Conservation (phyloP, 2,113 vertebrate species). For the Bombycilla garrulus region DNA sequence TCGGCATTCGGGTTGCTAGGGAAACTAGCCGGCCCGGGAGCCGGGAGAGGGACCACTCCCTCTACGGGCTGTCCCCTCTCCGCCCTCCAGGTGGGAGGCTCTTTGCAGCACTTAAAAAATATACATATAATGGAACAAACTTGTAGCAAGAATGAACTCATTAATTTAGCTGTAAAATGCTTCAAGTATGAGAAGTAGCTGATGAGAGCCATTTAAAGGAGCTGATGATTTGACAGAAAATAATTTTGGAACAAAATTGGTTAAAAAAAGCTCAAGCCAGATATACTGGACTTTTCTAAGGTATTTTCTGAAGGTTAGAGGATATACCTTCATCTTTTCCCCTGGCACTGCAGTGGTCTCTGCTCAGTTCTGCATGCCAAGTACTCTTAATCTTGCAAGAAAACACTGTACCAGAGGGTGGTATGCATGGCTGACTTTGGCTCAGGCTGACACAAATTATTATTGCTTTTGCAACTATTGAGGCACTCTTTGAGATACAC, state of each 20-base stretch:
- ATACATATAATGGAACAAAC: neutral
- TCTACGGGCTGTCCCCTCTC: no score
- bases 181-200: neutral
- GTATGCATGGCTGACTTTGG: conserved; percentile 1
- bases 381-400: neutral
- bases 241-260: neutral
- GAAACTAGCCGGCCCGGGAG: no score
- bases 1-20: no score
- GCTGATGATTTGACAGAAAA: neutral
- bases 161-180: neutral
- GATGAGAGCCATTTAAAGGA: neutral
- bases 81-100: no score
- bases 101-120: neutral
- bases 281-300: neutral
- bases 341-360: neutral
- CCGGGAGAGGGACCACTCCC: no score
- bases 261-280: neutral
- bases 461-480: neutral
- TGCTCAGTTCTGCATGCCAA: neutral
- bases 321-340: neutral
- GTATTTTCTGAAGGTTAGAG: neutral
- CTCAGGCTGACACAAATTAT: neutral
- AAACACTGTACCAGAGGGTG: neutral
- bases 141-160: neutral
- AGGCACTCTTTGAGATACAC: neutral